Base-by-base conservation (phyloP, 1,140 invertebrate species). In the Rhagoletis zephyria region DNA sequence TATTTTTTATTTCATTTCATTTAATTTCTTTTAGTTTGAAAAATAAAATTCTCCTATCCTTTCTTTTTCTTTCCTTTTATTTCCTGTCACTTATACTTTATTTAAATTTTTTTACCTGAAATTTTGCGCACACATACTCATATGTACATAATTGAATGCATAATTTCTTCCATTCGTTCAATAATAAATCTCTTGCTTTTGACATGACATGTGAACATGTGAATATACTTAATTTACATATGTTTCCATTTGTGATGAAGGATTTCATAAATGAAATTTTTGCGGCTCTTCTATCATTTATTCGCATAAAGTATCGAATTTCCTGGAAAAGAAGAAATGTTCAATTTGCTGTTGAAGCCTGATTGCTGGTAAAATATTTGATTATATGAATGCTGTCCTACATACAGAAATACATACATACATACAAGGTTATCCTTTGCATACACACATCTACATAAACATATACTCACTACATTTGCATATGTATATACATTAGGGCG, bases 121-220 rank as follows among this genome's bases (percentile, higher is more conserved):
- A 30, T 30, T 30, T 30, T 30, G 30, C 1, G 30, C 30, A 30
- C 30, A 30, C 30, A 30, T 30, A 30, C 30, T 1, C 30, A 30
- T 30, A 30, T 30, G 30, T 30, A 30, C 30, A 30, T 30, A 1
- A 56, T 5, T 7, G 51, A 0, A 56, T 56, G 10, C 51, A 81
- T 63, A 16, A 0, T n/a, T 56, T 81, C 56, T 81, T n/a, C 16
- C 74, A 51, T 3, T 9, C 51, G 16, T 12, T 81, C 48, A 4
- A 19, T 48, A 56, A 81, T 81, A 81, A 81, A 81, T 81, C 74
- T 56, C 19, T 19, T 48, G 10, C 48, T 56, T 56, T 59, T 81
- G 74, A 81, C 74, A 81, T 30, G 30, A 81, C 74, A 81, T n/a
- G n/a, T n/a, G 48, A 81, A 81, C 74, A 81, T 81, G 48, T 59